Base-by-base conservation (phyloP, 1,140 invertebrate genomes). In the Leptinotarsa undecemlineata region DNA sequence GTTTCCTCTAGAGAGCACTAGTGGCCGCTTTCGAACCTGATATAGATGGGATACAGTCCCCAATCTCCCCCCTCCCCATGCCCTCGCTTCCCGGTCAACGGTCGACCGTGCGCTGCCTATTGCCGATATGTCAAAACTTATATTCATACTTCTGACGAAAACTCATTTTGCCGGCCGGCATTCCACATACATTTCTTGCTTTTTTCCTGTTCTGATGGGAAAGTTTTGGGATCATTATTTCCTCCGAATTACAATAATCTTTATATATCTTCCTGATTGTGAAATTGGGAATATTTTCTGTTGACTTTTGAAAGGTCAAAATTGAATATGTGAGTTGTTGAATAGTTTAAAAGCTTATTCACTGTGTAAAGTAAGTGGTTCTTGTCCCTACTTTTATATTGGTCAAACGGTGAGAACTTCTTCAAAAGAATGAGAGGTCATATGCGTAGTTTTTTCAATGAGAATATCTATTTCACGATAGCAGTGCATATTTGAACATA, bases 1-100 rank as follows among this genome's bases (percentile, higher is more conserved):
- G 81, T 82, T 82, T 81, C 79, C 81, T 82, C 81, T 79, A 79
- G 81, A 79, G 81, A 81, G 78, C 77, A 77, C 78, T 81, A 78
- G 70, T 74, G 77, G 71, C 73, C 77, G 76, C 76, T 63, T 71
- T 74, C 74, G 70, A 77, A 76, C 72, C 75, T 76, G 78, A 82
- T 82, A 82, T 82, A 81, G 79, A 82, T 81, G 78, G 79, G 76
- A 75, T 77, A 74, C 80, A 73, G 73, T 63, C 68, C 73, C 79
- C 42, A 57, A 19, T 57, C 51, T 19, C 48, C 68, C 51, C 48
- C 68, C n/a, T 19, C 48, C 48, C 48, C 68, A 15, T 20, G 48
- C 51, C 21, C 48, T 64, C 20, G n/a, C 19, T 20, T 26, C 42
- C 42, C 26, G 17, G 20, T 20, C 42, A 33, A 20, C n/a, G n/a